Base-by-base conservation (phyloP, 2,888 invertebrate species). In the Apodemia mormo region DNA sequence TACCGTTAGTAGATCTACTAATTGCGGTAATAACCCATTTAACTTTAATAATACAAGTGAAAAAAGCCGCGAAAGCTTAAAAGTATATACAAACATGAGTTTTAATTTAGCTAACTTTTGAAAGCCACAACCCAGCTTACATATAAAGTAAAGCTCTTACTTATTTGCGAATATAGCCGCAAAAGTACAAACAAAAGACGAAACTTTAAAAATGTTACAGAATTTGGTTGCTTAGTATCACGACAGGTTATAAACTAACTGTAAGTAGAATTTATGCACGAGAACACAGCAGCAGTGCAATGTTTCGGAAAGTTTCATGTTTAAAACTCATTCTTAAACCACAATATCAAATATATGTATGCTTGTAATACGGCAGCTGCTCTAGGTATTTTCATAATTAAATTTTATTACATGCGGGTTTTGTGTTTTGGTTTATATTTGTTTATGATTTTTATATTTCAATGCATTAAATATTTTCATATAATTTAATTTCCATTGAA, bases 321-420 rank as follows among this genome's bases (percentile, higher is more conserved):
- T 64, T 30, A 37, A 37, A 64, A 33, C 61, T 64, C 61, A 64
- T 33, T 64, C 61, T 64, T 64, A 37, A 37, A n/a, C 61, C 61
- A 64, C 37, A 64, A 64, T 37, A 10, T 64, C 7, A 4, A 37
- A 37, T 37, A n/a, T 64, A 37, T 30, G 10, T 37, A 37, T 37
- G 64, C 8, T 37, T 37, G 33, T 14, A 1, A 30, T 30, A 12
- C n/a, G 30, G 30, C 6, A 58, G 12, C 7, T 29, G 29, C 3
- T 29, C 9, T n/a, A 7, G 56, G 22, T 8, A 56, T 22, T 56
- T 29, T 10, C 10, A 5, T 10, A 58, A 58, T 58, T 30, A 58
- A 12, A 22, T 29, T 58, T 58, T 30, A 58, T 29, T 10, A 10
- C 30, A 7, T 30, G 10, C 12, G 30, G 12, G 58, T 30, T 58